Percentiles rank a stretch among this genome's conserved stretches.
Evolutionary conservation across 64 coral and sea anemone genomes (phyloP).

Genomic region (Pocillopora verrucosa): DNA sequence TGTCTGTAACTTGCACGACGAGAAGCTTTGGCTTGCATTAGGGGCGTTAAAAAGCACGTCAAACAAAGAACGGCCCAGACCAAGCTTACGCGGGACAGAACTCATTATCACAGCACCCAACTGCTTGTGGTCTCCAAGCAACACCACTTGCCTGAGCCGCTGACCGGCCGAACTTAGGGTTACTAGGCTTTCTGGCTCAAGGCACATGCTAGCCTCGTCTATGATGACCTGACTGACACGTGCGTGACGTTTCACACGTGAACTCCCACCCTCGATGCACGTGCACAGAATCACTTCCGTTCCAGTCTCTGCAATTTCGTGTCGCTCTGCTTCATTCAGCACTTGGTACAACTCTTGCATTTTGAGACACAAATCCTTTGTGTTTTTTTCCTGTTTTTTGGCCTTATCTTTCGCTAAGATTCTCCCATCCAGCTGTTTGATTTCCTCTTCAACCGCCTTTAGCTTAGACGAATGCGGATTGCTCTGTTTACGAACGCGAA

Average conservation of each 20-base stretch:
- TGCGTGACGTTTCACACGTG: slow-evolving; percentile 68
- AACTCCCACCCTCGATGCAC: slow-evolving; percentile 75
- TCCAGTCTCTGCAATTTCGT: slow-evolving; percentile 66
- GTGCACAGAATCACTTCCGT: slow-evolving; percentile 86
- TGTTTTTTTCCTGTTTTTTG: background rate
- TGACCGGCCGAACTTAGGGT: slow-evolving; percentile 64
- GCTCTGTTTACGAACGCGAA: slow-evolving; percentile 46
- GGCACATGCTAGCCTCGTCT: slow-evolving; percentile 85
- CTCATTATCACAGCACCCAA: slow-evolving; percentile 64
- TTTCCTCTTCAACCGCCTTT: slow-evolving; percentile 27
- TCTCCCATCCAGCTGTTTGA: slow-evolving; percentile 34
- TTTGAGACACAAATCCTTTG: slow-evolving; percentile 25
- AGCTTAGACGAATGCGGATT: slow-evolving; percentile 72
- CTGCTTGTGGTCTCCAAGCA: slow-evolving; percentile 80
- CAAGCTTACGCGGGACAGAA: slow-evolving; percentile 63
- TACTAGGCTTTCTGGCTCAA: slow-evolving; percentile 81
- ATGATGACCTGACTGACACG: slow-evolving; percentile 76
- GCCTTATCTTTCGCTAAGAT: background rate
- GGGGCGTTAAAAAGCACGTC: slow-evolving; percentile 32
- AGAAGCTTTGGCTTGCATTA: slow-evolving; percentile 48
- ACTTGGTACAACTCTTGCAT: slow-evolving; percentile 38
- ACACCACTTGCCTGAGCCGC: slow-evolving; percentile 66
- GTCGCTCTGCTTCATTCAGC: slow-evolving; percentile 74
- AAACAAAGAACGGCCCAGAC: slow-evolving; percentile 82
- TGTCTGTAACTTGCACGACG: slow-evolving; percentile 62